phyloP scores from a whole-genome alignment of 2,797 vertebrate genomes.

The Eulemur coronatus region DNA sequence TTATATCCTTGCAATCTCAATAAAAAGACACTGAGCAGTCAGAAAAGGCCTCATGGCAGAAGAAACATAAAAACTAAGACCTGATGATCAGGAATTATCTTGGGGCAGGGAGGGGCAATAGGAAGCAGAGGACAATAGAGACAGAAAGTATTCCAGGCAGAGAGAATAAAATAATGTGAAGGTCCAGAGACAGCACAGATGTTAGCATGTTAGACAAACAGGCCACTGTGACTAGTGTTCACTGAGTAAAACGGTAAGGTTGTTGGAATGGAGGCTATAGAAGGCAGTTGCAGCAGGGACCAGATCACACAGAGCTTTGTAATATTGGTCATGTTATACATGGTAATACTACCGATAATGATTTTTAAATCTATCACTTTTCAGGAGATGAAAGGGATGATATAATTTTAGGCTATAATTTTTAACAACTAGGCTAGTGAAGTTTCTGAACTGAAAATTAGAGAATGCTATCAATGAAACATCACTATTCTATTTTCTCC shows the following conservation, averaged over 20 bases:
- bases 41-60: neutral
- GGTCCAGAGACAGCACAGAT: neutral
- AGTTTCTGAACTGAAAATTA: constrained; percentile 17
- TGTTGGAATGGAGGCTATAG: neutral
- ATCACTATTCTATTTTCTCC: neutral
- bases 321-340: neutral
- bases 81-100: neutral
- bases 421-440: neutral
- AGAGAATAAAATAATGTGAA: neutral
- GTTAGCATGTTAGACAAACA: neutral
- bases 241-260: neutral
- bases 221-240: neutral
- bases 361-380: constrained; percentile 26
- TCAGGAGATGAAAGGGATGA: neutral
- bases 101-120: neutral
- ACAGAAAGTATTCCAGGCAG: neutral
- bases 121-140: neutral
- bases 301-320: neutral
- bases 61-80: neutral
- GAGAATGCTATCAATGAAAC: neutral
- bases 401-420: constrained; percentile 8
- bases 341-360: neutral
- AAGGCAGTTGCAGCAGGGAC: neutral
- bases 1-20: neutral
- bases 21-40: neutral